Base-by-base conservation (phyloP, 2,113 vertebrate genomes). In the Rutilus rutilus region DNA sequence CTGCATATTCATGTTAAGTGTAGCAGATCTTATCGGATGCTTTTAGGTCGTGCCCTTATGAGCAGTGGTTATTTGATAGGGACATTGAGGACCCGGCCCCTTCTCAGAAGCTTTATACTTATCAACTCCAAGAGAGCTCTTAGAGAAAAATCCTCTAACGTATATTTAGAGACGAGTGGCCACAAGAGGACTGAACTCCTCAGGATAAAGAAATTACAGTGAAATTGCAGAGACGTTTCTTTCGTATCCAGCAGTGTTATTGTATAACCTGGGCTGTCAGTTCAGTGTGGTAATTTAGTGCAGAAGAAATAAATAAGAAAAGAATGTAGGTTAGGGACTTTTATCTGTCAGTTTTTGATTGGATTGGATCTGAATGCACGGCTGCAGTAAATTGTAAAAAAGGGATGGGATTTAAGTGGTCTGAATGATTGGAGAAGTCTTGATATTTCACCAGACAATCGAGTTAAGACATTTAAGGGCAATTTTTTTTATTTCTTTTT, bases 61-160 rank as follows among this genome's bases (percentile, higher is more conserved):
- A 85, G 81, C 73, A 83, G 82, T 74, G 64, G 39, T 81, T 87
- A 85, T 85, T 88, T 86, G 85, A 88, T 77, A 79, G 82, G 83
- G 67, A 85, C 85, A 30, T 79, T 85, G 62, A 88, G 50, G 64
- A 45, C 50, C 52, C 65, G 59, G 52, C 76, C 71, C 71, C 67
- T 77, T 39, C 69, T 73, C 10, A 30, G 30, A 76, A 82, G 82
- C 78, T 69, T 30, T n/a, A 80, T 85, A 88, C 81, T 84, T 86
- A 85, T 88, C 74, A 75, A 36, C n/a, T 79, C 69, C 81, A 86
- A 86, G 36, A 88, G 82, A 87, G 79, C 81, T 76, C 87, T 85
- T 85, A 19, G 73, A 83, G 83, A 79, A 87, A 89, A 59, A 62
- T 82, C 42, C 78, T 71, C 77, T 71, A 82, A 83, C 59, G 78